These are phyloP conservation scores for Drosophila burlai DNA, from an alignment of 1,140 invertebrate species.

Conservation along the genomic window DNA sequence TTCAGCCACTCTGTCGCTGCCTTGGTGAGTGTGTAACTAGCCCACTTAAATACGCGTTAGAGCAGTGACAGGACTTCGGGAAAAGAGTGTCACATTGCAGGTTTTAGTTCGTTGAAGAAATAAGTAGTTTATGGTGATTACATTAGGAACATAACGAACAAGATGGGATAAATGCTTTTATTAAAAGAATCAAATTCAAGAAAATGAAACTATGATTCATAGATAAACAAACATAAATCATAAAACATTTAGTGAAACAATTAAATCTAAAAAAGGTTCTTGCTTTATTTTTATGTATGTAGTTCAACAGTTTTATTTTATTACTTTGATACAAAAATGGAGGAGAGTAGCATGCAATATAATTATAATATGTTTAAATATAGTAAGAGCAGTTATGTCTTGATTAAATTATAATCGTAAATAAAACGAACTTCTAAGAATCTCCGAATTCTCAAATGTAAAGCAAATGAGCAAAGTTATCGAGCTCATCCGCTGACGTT, in stretches of 20 bases:
- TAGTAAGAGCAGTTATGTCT: background rate
- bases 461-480: conserved; percentile 23
- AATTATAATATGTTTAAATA: background rate
- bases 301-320: background rate
- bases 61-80: conserved; percentile 48
- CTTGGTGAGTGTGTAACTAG: conserved; percentile 58
- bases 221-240: rapidly evolving
- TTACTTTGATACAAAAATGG: no score
- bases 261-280: background rate
- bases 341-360: no score
- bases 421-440: background rate
- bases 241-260: no score
- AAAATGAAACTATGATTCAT: background rate
- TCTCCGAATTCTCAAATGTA: background rate
- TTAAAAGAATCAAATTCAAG: background rate
- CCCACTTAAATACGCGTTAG: conserved; percentile 76
- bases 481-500: conserved; percentile 8
- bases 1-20: conserved; percentile 20
- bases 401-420: background rate
- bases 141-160: no score
- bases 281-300: background rate
- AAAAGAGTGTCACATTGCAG: conserved; percentile 35
- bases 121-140: background rate
- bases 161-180: background rate
- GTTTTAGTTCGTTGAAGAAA: conserved; percentile 1